Base-by-base conservation (phyloP, 2,113 vertebrate species). In the Nothocercus julius region DNA sequence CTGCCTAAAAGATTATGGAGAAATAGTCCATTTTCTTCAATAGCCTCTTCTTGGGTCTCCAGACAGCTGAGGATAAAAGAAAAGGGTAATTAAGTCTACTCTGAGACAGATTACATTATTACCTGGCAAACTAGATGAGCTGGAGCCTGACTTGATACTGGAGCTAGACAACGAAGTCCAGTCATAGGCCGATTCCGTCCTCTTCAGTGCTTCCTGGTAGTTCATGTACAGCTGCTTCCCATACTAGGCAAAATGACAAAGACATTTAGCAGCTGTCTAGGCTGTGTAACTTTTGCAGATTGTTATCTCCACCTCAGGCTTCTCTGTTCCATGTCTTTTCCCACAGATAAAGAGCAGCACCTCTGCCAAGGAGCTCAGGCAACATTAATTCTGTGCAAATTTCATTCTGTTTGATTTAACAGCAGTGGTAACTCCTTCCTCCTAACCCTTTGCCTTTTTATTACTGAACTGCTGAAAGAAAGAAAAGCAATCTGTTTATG, bases 151-250 rank as follows among this genome's bases (percentile, higher is more conserved):
- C 90, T 99, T 99, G 96, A 99, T 99, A 95, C 99, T 99, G 92
- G 99, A 98, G 85, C 99, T 99, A 67, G 99, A 99, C 75, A 99
- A 97, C 38, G 99, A 99, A 38, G 99, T 99, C 99, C 99, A 99
- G 56, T 99, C 99, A 59, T 99, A 99, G 0, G 99, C 98, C 0
- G 99, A 98, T 95, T 99, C 99, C 19, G 99, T 99, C 92, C 99
- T 98, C 97, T 99, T 99, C 98, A 99, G 24, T 40, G 99, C 99
- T 94, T 99, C 99, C 96, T 99, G 99, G 97, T 99, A 99, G 97
- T 99, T 99, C 82, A 98, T 82, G 79, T 99, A 99, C 2, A 99
- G 97, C 34, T 99, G 99, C 93, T 99, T 99, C 74, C 99, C 99
- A 28, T 99, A 99, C 99, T 99, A 96, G 54, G 96, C 36, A 95